Evolutionary conservation across 2,888 invertebrate genomes (phyloP), one percentile per base, ranked within the genome.

Genomic region (Lycaena phlaeas): DNA sequence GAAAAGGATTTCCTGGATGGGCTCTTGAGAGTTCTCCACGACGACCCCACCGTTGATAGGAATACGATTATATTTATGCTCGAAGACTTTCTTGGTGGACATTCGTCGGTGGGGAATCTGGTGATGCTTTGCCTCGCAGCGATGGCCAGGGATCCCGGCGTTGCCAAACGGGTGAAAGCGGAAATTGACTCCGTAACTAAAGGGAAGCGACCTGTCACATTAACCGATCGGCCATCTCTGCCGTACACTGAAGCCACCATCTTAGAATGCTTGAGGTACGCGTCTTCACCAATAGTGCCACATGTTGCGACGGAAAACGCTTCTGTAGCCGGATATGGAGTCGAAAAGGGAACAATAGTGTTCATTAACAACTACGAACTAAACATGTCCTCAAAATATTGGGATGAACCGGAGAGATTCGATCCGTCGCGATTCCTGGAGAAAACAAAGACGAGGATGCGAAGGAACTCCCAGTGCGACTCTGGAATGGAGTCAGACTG

Each of bases 251-350:
- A 94, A 71, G 94, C 93, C 0, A 90, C 92, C 0, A 87, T 95
- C 9, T 86, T 91, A 53, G 96, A 96, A 75, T 90, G 93, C 1
- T 69, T 95, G 0, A 74, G 96, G 37, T 89, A 90, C 40, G 89
- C 92, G 0, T 94, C 94, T 0, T 95, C 95, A 0, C 95, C 96
- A 0, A 95, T 96, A 43, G 95, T 96, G 0, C 96, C 96, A 0
- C 95, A 95, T 60, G 94, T 94, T 0, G 94, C 95, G 0, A 92
- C 92, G 1, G 88, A 90, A 53, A 90, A 92, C 56, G 90, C 92
- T 0, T 82, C 87, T 1, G 88, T 96, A 3, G 87, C 89, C 28
- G 94, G 92, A 0, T 92, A 87, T 56, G 85, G 87, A 0, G 87
- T 95, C 0, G 87, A 89, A 36, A 91, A 91, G 58, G 94, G 92